Conservation (phyloP, 1,140 invertebrate genomes). For the Tetranychus urticae region DNA sequence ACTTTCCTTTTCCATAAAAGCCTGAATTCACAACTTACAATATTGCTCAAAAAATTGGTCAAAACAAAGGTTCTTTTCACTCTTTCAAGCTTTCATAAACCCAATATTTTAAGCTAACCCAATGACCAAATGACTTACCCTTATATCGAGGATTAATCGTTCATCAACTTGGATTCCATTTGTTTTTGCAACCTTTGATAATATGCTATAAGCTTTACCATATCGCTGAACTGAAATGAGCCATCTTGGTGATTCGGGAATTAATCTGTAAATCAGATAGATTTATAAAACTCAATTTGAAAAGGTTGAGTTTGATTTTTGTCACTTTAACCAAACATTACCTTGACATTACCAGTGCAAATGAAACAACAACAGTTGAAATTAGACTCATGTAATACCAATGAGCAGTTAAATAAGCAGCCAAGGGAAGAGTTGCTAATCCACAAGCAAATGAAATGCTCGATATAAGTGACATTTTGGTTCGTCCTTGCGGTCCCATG, state of each 20-base stretch:
- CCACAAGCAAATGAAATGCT: slow-evolving; percentile 68
- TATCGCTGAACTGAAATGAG: slow-evolving; percentile 18
- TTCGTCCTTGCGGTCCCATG: slow-evolving; percentile 65
- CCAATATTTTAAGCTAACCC: no score
- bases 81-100: no score
- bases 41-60: no score
- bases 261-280: slow-evolving; percentile 18
- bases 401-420: slow-evolving; percentile 54
- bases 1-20: no score
- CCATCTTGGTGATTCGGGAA: slow-evolving; percentile 37
- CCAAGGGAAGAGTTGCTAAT: slow-evolving; percentile 46
- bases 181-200: slow-evolving; percentile 19
- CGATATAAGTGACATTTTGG: slow-evolving; percentile 62
- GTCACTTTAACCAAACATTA: slow-evolving; percentile 1
- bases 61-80: no score
- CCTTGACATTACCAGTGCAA: slow-evolving; percentile 7
- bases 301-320: not conserved
- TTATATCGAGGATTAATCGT: not conserved
- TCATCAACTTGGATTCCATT: not conserved
- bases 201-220: slow-evolving; percentile 23
- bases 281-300: no score
- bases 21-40: no score
- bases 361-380: slow-evolving; percentile 5
- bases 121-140: not conserved
- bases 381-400: slow-evolving; percentile 32